A percentile compares a stretch with the other conserved stretches of the same genome.
Conservation (phyloP, 1,140 invertebrate species). For the Lasioglossum baleicum region DNA sequence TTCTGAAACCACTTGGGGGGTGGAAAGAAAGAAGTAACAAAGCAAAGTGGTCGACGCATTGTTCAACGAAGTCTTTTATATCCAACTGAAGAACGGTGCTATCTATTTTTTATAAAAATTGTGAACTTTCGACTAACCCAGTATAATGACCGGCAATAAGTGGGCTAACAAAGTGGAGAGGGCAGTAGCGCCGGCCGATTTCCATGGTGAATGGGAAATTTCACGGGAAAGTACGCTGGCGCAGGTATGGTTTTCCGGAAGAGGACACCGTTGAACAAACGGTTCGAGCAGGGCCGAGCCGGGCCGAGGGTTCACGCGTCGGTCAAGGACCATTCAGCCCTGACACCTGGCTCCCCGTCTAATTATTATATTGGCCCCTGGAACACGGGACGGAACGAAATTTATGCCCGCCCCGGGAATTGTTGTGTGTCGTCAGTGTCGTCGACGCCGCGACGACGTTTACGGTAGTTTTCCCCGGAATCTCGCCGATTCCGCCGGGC, state of each 20-base stretch:
- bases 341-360: conserved; percentile 3
- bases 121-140: too few relatives aligned
- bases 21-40: too few relatives aligned
- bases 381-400: background rate
- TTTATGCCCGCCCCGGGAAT: background rate
- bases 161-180: conserved; percentile 4
- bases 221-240: background rate
- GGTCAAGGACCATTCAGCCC: conserved; percentile 8
- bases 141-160: conserved; percentile 15
- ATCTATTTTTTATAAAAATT: too few relatives aligned
- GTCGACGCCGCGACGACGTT: background rate
- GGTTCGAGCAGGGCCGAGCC: too few relatives aligned
- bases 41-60: too few relatives aligned
- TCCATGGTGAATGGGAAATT: background rate
- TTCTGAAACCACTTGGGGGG: too few relatives aligned
- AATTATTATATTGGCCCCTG: background rate
- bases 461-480: conserved; percentile 7
- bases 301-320: too few relatives aligned
- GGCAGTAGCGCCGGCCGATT: background rate
- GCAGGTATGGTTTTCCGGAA: background rate
- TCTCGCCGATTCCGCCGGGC: background rate
- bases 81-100: too few relatives aligned
- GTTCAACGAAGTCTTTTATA: too few relatives aligned
- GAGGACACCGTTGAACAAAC: background rate
- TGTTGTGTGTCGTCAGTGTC: too few relatives aligned